Evolutionary conservation across 1,140 invertebrate genomes (phyloP).

Genomic region (Microplitis demolitor): DNA sequence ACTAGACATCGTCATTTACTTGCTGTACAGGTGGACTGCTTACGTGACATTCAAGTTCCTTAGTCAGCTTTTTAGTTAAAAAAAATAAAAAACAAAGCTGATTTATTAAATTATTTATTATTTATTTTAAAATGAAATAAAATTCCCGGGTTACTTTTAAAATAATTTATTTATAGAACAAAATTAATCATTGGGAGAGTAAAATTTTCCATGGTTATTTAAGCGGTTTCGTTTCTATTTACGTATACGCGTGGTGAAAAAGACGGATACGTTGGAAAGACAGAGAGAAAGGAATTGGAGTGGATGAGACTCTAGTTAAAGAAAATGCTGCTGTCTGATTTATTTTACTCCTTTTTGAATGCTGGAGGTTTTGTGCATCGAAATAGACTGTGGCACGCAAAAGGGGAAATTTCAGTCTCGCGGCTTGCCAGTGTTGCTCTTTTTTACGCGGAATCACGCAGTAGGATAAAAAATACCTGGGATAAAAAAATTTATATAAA

Average conservation of each 20-base stretch:
- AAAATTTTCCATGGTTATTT: constrained; percentile 8
- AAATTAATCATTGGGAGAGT: neutral
- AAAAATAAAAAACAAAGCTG: neutral
- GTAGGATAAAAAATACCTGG: no score
- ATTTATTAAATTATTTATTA: neutral
- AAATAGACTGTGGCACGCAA: constrained; percentile 17
- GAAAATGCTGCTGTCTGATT: constrained; percentile 3
- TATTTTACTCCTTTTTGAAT: constrained; percentile 14
- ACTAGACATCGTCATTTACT: constrained; percentile 41
- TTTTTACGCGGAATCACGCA: no score
- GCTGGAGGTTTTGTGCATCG: neutral
- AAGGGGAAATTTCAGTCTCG: neutral
- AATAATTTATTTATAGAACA: neutral
- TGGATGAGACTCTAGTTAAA: neutral
- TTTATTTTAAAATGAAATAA: neutral
- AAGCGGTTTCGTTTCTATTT: constrained; percentile 13
- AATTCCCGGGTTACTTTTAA: neutral
- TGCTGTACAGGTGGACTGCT: constrained; percentile 25
- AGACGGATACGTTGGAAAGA: no score
- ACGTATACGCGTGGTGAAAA: neutral
- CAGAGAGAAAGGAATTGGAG: neutral
- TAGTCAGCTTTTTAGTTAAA: constrained; percentile 1
- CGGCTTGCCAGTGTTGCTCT: neutral
- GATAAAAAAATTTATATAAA: no score
- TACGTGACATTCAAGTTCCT: constrained; percentile 23